Evolutionary conservation across 2,113 vertebrate genomes (phyloP).

Genomic region (Elaphurus davidianus): DNA sequence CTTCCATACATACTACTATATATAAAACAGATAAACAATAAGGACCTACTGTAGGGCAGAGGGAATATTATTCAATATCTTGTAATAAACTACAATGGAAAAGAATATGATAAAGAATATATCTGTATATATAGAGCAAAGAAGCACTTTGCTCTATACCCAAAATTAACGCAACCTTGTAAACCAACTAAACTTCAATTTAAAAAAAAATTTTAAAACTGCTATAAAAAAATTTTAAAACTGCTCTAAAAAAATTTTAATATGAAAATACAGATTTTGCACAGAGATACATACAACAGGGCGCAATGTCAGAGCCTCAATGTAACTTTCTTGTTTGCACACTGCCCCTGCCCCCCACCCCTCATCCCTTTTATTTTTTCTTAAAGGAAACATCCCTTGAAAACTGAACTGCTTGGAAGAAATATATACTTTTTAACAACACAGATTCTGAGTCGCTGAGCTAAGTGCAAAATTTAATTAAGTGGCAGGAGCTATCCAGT

Average conservation of each 20-base stretch:
- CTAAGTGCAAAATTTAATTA: constrained; percentile 73
- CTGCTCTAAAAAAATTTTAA: constrained; percentile 38
- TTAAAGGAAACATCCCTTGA: constrained; percentile 21
- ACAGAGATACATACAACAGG: neutral
- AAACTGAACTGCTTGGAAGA: constrained; percentile 29
- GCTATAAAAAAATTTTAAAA: neutral
- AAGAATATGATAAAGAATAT: neutral
- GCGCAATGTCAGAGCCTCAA: neutral
- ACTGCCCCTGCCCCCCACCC: neutral
- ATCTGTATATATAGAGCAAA: neutral
- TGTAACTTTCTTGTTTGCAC: neutral
- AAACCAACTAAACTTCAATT: neutral
- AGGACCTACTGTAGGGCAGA: neutral
- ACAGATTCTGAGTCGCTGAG: constrained; percentile 53
- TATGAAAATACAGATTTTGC: neutral
- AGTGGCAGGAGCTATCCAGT: constrained; percentile 35
- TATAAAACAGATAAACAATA: neutral
- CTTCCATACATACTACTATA: neutral
- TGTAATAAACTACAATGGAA: neutral
- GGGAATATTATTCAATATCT: neutral
- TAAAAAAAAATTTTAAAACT: neutral
- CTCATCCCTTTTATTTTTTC: neutral
- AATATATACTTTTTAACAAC: constrained; percentile 39
- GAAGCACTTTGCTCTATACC: neutral
- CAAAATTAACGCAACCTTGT: neutral